A percentile compares a stretch with the other conserved stretches of the same genome.
Conservation (phyloP, 2,113 vertebrate genomes). For the Centropristis striata region DNA sequence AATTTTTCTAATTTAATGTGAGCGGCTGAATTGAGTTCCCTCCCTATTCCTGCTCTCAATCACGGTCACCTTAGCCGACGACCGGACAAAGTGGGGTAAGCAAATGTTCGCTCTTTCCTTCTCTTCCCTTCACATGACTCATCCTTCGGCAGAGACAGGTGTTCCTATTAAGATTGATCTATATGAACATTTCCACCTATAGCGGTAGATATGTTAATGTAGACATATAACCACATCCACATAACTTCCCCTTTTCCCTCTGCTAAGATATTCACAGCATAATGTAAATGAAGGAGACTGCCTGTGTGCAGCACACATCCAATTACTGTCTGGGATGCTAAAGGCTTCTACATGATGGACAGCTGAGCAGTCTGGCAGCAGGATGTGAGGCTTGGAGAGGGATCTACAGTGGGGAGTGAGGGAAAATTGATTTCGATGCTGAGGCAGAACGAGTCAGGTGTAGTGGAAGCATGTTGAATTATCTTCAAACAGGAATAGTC, state of each 20-base stretch:
- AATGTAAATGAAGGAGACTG: conserved; percentile 59
- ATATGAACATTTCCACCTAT: conserved; percentile 22
- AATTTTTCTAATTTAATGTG: conserved; percentile 40
- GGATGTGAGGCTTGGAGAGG: conserved; percentile 63
- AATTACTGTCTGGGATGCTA: conserved; percentile 70
- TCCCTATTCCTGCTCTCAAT: not conserved
- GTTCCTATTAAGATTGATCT: conserved; percentile 27
- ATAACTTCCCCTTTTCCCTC: not conserved
- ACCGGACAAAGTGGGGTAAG: not conserved
- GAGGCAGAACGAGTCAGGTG: conserved; percentile 63
- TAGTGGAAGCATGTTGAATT: conserved; percentile 65
- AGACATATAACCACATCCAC: conserved; percentile 21
- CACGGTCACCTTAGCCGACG: not conserved
- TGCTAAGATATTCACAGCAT: conserved; percentile 54
- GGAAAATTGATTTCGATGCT: conserved; percentile 65
- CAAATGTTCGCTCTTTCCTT: not conserved
- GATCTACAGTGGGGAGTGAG: conserved; percentile 43
- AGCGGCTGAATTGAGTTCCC: conserved; percentile 10
- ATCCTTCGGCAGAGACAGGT: conserved; percentile 17
- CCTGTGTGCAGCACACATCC: conserved; percentile 56
- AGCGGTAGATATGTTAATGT: conserved; percentile 31
- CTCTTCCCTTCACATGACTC: not conserved
- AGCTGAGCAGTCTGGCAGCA: conserved; percentile 63
- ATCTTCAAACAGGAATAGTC: conserved; percentile 70
- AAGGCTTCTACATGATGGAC: conserved; percentile 72